Conservation (phyloP, 2,888 invertebrate species). For the Agrotis clavis region DNA sequence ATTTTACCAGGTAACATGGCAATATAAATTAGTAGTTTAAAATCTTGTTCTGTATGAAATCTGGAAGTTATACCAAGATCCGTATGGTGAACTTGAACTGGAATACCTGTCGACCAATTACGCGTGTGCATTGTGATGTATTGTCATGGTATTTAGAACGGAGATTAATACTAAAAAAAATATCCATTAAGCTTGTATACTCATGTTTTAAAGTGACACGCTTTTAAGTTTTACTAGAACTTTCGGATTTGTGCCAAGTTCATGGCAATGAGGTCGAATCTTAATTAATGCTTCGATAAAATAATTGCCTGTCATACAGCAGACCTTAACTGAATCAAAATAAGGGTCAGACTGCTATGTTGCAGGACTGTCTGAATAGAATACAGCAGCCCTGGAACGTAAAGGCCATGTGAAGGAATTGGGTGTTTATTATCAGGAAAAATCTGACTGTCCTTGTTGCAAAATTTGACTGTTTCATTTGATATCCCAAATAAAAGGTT, state of each 20-base stretch:
- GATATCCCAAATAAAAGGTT: no score
- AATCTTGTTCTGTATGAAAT: neutral
- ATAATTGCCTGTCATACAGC: no score
- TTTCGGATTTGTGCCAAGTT: neutral
- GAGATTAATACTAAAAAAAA: constrained; percentile 11
- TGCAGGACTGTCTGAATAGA: no score
- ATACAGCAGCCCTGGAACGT: no score
- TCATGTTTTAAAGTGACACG: constrained; percentile 1
- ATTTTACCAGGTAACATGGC: no score
- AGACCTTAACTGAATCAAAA: no score
- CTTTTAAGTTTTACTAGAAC: constrained; percentile 1
- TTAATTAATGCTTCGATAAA: neutral
- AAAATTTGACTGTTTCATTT: no score
- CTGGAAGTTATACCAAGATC: constrained; percentile 14
- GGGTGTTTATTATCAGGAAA: no score
- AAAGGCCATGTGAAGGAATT: no score
- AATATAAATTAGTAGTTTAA: neutral
- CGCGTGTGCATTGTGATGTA: constrained; percentile 1
- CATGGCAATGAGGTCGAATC: neutral
- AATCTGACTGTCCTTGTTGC: no score
- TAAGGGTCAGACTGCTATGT: no score
- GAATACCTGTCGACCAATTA: constrained; percentile 22
- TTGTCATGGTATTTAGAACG: constrained; percentile 39
- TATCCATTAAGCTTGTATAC: neutral
- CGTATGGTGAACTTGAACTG: constrained; percentile 42